phyloP scores from a whole-genome alignment of 1,140 invertebrate species.

The Dufourea novaeangliae region DNA sequence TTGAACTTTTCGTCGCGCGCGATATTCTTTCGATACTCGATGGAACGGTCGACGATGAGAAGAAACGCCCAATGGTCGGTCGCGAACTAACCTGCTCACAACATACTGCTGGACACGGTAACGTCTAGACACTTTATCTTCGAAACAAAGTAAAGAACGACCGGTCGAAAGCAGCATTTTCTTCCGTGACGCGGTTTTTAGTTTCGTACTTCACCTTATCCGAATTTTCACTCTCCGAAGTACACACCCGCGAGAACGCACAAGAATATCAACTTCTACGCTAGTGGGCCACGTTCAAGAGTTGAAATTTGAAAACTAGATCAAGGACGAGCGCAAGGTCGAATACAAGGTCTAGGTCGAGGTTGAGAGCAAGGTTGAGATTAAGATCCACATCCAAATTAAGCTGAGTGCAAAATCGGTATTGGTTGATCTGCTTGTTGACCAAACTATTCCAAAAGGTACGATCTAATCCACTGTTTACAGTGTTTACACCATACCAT shows the following conservation, averaged over 20 bases:
- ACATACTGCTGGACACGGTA: not conserved
- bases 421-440: not conserved
- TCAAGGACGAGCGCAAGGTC: constrained; percentile 48
- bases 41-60: not conserved
- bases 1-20: not conserved
- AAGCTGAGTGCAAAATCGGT: not conserved
- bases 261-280: not conserved
- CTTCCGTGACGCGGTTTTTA: not conserved
- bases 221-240: not conserved
- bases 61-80: not conserved
- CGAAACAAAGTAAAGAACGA: not conserved
- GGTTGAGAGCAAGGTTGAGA: constrained; percentile 11
- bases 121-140: too few relatives aligned
- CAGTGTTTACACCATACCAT: too few relatives aligned
- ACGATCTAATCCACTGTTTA: not conserved
- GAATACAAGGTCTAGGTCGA: constrained; percentile 50
- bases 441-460: constrained; percentile 18
- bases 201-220: not conserved
- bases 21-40: not conserved
- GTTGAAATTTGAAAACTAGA: constrained; percentile 25
- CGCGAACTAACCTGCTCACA: constrained; percentile 44
- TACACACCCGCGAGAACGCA: not conserved
- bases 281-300: not conserved
- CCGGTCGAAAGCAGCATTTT: not conserved
- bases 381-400: constrained; percentile 20